Conservation (phyloP, 1,140 invertebrate genomes). For the Saccostrea glomerata region DNA sequence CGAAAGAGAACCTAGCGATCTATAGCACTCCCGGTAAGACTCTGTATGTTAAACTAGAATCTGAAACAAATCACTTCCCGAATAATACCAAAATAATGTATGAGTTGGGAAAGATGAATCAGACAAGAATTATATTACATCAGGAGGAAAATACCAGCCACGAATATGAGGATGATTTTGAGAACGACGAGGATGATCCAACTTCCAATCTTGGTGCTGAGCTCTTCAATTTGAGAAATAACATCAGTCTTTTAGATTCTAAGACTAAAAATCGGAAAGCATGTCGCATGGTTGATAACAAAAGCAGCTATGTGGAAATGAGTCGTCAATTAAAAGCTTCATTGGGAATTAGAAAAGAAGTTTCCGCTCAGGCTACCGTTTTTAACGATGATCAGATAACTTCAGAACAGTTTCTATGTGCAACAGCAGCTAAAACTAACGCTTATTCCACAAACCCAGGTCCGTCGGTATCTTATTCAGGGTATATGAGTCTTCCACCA, state of each 20-base stretch:
- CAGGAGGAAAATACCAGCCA: neutral
- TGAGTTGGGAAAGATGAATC: neutral
- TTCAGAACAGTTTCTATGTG: neutral
- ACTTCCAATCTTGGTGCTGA: neutral
- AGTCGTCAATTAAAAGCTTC: neutral
- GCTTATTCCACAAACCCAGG: neutral
- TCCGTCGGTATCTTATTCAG: neutral
- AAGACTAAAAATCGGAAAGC: neutral
- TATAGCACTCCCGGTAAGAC: neutral
- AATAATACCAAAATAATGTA: neutral
- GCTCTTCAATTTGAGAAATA: neutral
- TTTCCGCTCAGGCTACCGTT: neutral
- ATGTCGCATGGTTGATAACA: neutral
- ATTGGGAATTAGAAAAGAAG: neutral
- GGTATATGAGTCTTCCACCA: neutral
- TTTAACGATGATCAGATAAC: neutral
- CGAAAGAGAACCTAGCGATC: neutral
- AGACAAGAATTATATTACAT: neutral
- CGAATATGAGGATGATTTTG: slow-evolving; percentile 13
- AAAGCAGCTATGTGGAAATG: neutral
- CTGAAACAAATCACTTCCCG: neutral
- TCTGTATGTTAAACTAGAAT: neutral
- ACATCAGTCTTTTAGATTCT: neutral
- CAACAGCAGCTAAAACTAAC: neutral
- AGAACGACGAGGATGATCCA: neutral